Conservation (phyloP, 92 coral and sea anemone genomes). For the Zoanthus solanderi region DNA sequence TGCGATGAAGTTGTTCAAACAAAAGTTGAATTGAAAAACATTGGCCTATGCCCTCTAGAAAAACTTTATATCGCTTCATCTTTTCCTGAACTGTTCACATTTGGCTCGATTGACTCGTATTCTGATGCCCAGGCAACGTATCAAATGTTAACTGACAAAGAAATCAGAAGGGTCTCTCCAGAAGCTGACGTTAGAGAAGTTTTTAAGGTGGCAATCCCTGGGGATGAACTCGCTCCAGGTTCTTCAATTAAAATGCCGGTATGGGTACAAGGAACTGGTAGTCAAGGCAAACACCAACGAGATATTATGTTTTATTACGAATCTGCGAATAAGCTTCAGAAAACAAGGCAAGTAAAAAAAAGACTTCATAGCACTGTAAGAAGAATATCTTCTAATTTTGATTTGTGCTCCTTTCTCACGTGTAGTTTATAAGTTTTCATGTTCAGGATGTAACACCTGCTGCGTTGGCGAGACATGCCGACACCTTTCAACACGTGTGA, state of each 20-base stretch:
- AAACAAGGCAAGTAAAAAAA: slow-evolving; percentile 69
- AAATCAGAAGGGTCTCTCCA: slow-evolving; percentile 19
- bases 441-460: no score
- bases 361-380: not conserved
- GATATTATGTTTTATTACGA: slow-evolving; percentile 90
- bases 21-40: slow-evolving; percentile 79
- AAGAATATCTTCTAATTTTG: not conserved
- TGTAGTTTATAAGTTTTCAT: no score
- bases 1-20: slow-evolving; percentile 84
- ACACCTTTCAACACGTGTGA: no score
- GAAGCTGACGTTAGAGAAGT: slow-evolving; percentile 71
- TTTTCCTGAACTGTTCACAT: slow-evolving; percentile 83
- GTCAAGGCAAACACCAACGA: slow-evolving; percentile 63
- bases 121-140: slow-evolving; percentile 37
- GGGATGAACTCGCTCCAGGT: slow-evolving; percentile 76
- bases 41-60: slow-evolving; percentile 81
- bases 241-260: slow-evolving; percentile 80
- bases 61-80: slow-evolving; percentile 79
- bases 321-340: slow-evolving; percentile 68
- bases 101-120: slow-evolving; percentile 52
- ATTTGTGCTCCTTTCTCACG: no score
- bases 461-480: no score
- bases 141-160: not conserved
- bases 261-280: slow-evolving; percentile 87
- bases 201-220: slow-evolving; percentile 81